These are phyloP conservation scores for Rhyacophila brunnea DNA, from an alignment of 1,140 invertebrate genomes.

Conservation along the genomic window DNA sequence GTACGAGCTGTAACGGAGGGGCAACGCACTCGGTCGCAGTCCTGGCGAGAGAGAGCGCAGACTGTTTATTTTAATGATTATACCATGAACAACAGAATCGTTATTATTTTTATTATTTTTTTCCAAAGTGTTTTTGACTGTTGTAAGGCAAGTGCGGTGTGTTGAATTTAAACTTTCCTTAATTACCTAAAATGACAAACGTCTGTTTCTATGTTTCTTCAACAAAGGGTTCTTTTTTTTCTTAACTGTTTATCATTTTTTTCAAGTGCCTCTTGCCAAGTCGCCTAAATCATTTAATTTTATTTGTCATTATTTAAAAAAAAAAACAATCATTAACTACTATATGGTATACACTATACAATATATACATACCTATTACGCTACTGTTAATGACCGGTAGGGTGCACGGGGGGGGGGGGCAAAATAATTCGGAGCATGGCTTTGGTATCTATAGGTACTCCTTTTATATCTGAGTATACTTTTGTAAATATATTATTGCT, in stretches of 20 bases:
- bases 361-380: too few species aligned
- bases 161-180: background rate
- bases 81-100: conserved; percentile 28
- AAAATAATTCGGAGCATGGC: too few species aligned
- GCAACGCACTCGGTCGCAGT: conserved; percentile 17
- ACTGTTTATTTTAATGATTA: conserved; percentile 29
- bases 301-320: background rate
- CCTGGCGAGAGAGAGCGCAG: conserved; percentile 9
- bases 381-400: too few species aligned
- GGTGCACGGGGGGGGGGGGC: too few species aligned
- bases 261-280: background rate
- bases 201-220: too few species aligned
- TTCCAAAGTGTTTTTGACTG: conserved; percentile 1
- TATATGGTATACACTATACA: too few species aligned
- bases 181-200: conserved; percentile 20
- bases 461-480: too few species aligned
- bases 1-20: background rate
- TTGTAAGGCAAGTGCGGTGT: background rate
- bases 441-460: too few species aligned
- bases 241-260: background rate
- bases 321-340: background rate
- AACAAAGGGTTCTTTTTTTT: too few species aligned
- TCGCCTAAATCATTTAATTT: background rate
- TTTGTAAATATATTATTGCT: too few species aligned
- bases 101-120: conserved; percentile 24